A percentile compares a stretch with the other conserved stretches of the same genome.
These are phyloP conservation scores for Petrolisthes cinctipes DNA, from an alignment of 2,888 invertebrate genomes.

Conservation along the genomic window DNA sequence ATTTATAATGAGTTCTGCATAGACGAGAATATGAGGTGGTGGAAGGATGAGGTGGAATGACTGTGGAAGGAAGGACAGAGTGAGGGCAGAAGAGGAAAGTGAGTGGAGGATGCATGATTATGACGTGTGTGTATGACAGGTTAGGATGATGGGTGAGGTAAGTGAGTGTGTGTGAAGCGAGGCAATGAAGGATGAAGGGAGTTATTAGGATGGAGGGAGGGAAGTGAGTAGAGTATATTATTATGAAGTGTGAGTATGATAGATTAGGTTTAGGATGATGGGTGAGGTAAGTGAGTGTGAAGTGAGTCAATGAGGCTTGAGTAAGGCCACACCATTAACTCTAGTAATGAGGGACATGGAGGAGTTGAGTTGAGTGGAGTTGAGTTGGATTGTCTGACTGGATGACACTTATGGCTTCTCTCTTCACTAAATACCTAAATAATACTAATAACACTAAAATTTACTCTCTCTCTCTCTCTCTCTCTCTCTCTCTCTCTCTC, in stretches of 20 bases:
- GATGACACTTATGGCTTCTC: not conserved
- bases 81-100: not conserved
- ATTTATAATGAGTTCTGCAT: not conserved
- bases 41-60: not conserved
- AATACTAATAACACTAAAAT: no score
- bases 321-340: no score
- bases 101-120: not conserved
- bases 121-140: no score
- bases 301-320: no score
- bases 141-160: not conserved
- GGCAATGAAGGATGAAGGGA: not conserved
- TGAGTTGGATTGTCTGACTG: no score
- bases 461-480: no score
- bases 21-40: not conserved
- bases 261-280: no score
- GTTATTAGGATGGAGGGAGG: not conserved
- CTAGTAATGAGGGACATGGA: no score
- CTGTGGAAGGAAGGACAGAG: not conserved
- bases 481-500: conserved; percentile 1
- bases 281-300: no score
- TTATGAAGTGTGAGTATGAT: no score
- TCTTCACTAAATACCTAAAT: not conserved
- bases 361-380: no score
- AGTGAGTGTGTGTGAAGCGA: not conserved
- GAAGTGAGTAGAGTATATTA: not conserved